These are phyloP conservation scores for Fissipunctia ypsillon DNA, from an alignment of 2,888 invertebrate species.

Conservation along the genomic window DNA sequence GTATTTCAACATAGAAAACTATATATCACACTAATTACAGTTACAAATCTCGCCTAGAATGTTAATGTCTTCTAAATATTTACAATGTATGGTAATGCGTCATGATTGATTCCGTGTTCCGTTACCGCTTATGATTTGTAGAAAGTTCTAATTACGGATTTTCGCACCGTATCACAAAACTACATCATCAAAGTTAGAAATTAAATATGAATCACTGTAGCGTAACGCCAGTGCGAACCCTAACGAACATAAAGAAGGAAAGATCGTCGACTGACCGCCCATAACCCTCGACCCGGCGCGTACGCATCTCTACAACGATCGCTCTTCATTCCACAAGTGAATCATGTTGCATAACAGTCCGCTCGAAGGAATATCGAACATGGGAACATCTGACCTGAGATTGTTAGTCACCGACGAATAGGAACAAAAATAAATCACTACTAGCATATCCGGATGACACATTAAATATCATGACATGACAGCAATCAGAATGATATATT, in stretches of 20 bases:
- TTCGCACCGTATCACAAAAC: constrained; percentile 5
- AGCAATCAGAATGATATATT: constrained; percentile 32
- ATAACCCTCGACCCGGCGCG: constrained; percentile 71
- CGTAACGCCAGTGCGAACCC: constrained; percentile 51
- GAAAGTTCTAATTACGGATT: constrained; percentile 6
- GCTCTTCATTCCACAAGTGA: constrained; percentile 60
- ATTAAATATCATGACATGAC: constrained; percentile 32
- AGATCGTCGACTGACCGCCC: constrained; percentile 71
- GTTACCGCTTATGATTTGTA: constrained; percentile 1
- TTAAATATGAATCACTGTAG: constrained; percentile 10
- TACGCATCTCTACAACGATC: constrained; percentile 63
- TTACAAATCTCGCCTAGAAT: constrained; percentile 13
- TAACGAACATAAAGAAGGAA: constrained; percentile 59
- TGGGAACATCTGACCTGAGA: constrained; percentile 47
- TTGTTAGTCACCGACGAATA: constrained; percentile 49
- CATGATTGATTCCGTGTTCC: background rate
- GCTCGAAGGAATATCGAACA: constrained; percentile 45
- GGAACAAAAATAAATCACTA: constrained; percentile 30
- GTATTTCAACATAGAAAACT: background rate
- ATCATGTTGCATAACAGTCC: constrained; percentile 61
- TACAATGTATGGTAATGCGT: background rate
- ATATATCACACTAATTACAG: constrained; percentile 17
- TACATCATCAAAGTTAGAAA: constrained; percentile 1
- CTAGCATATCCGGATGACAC: constrained; percentile 32
- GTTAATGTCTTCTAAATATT: constrained; percentile 29